These are phyloP conservation scores for Nyctibius grandis DNA, from an alignment of 2,797 vertebrate genomes.

Conservation along the genomic window DNA sequence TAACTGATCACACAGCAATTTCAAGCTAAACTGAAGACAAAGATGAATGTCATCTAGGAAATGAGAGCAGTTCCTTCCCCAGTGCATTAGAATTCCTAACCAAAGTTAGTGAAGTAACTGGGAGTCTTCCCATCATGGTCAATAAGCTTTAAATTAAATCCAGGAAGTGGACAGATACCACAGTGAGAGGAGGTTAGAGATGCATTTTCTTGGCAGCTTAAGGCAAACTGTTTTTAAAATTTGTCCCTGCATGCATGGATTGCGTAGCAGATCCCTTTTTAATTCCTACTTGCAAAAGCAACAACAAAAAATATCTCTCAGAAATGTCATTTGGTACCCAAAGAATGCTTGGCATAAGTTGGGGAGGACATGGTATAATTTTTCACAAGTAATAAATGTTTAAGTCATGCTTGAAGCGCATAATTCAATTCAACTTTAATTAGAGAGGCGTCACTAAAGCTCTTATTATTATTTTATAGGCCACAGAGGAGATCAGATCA, in stretches of 20 bases:
- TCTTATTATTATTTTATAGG: conserved; percentile 38
- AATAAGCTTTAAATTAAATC: background rate
- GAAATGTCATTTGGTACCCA: background rate
- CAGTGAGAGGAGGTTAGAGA: background rate
- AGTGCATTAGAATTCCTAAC: background rate
- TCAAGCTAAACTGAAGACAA: background rate
- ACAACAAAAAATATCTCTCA: background rate
- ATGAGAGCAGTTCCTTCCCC: background rate
- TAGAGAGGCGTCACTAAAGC: conserved; percentile 27
- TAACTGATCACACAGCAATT: background rate
- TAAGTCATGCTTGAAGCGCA: conserved; percentile 29
- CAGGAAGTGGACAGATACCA: background rate
- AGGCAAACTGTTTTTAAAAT: background rate
- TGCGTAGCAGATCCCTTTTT: background rate
- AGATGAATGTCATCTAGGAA: background rate
- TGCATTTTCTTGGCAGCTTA: background rate
- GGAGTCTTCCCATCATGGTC: background rate
- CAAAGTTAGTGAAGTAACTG: background rate
- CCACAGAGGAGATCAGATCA: conserved; percentile 34
- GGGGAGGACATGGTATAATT: conserved; percentile 10
- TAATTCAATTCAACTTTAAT: conserved; percentile 47
- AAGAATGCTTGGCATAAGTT: background rate
- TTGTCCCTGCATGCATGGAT: background rate
- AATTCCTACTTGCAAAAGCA: background rate
- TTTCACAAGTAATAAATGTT: conserved; percentile 18